Conservation (phyloP, 2,797 vertebrate genomes). For the Megaceryle alcyon region DNA sequence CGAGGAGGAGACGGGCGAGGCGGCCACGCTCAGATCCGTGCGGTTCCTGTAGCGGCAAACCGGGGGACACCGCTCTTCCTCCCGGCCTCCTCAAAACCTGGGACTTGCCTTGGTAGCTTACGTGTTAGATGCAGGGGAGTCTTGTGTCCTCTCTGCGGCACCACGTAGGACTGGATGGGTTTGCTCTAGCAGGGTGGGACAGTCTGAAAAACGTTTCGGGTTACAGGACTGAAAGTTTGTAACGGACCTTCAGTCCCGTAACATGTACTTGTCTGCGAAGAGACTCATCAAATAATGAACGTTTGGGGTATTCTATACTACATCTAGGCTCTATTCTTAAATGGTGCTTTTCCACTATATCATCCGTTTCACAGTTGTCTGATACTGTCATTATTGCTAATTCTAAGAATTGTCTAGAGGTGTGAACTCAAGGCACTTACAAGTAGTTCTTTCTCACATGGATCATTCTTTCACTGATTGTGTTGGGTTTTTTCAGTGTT, state of each 20-base stretch:
- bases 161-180: neutral
- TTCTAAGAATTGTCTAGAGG: neutral
- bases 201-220: fast-evolving
- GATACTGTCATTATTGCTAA: fast-evolving
- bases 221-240: neutral
- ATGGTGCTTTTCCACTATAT: neutral
- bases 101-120: fast-evolving
- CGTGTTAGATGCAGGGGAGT: fast-evolving
- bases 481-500: neutral
- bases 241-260: too few species aligned
- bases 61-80: fast-evolving
- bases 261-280: fast-evolving
- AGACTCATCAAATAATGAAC: too few species aligned
- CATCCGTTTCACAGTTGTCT: neutral
- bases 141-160: fast-evolving
- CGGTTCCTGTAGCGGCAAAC: too few species aligned
- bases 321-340: neutral
- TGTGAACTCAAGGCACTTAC: neutral
- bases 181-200: neutral
- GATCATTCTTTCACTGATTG: neutral
- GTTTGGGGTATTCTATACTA: neutral
- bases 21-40: fast-evolving
- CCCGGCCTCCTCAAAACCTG: fast-evolving
- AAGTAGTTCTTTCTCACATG: fast-evolving
- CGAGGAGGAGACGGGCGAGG: neutral